phyloP scores from a whole-genome alignment of 2,113 vertebrate genomes.

The Taurulus bubalis region DNA sequence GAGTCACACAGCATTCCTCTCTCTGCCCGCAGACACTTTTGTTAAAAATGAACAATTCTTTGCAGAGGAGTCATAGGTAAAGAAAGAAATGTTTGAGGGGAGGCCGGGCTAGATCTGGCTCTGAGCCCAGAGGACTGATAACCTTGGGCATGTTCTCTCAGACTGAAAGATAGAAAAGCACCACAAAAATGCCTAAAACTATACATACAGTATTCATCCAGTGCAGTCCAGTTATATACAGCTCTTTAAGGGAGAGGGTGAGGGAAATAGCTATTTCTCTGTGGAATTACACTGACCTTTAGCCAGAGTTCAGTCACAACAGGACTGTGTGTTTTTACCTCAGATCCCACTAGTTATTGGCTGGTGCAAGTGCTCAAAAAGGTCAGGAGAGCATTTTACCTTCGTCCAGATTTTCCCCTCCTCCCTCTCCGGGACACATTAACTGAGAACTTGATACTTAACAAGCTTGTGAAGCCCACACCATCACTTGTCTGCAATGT shows the following conservation, averaged over 20 bases:
- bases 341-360: conserved; percentile 10
- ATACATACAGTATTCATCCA: conserved; percentile 11
- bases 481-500: conserved; percentile 53
- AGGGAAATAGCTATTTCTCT: conserved; percentile 38
- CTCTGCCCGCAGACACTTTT: conserved; percentile 45
- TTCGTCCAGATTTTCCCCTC: conserved; percentile 16
- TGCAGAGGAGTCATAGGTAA: conserved; percentile 57
- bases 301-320: conserved; percentile 40
- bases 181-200: conserved; percentile 18
- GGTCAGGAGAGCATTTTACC: conserved; percentile 48
- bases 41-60: conserved; percentile 57
- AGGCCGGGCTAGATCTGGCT: conserved; percentile 55
- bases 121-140: conserved; percentile 46
- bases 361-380: conserved; percentile 27
- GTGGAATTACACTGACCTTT: conserved; percentile 59
- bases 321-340: conserved; percentile 21
- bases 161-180: conserved; percentile 6
- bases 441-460: conserved; percentile 65
- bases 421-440: conserved; percentile 48
- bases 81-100: conserved; percentile 55
- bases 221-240: not conserved
- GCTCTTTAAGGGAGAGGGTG: conserved; percentile 4
- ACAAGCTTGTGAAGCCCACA: conserved; percentile 49
- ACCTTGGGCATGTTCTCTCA: conserved; percentile 52
- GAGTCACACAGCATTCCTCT: conserved; percentile 66